A percentile compares a stretch with the other conserved stretches of the same genome.
Conservation (phyloP, 1,140 invertebrate genomes). For the Potamilus streckersoni region DNA sequence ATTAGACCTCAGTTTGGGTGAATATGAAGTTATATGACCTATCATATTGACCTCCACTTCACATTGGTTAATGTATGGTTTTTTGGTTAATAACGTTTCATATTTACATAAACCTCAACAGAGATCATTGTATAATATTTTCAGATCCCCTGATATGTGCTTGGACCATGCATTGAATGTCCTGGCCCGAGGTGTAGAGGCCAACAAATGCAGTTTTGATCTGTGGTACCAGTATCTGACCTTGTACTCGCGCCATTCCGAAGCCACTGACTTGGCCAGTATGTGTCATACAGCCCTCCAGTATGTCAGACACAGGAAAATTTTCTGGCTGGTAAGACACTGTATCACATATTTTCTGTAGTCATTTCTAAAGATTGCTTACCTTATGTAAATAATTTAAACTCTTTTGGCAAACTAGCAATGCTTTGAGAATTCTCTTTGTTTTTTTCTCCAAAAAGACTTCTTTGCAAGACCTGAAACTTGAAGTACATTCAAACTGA, state of each 20-base stretch:
- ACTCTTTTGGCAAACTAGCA: background rate
- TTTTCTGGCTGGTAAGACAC: conserved; percentile 55
- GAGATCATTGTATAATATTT: background rate
- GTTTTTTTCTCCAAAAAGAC: too few relatives aligned
- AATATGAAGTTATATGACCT: too few relatives aligned
- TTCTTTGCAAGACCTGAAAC: too few relatives aligned
- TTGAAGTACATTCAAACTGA: too few relatives aligned
- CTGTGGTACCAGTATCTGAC: conserved; percentile 60
- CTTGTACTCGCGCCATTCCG: conserved; percentile 41
- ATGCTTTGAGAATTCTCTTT: background rate
- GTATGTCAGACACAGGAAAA: conserved; percentile 52
- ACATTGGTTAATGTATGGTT: background rate
- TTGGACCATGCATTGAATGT: conserved; percentile 61
- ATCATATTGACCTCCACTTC: too few relatives aligned
- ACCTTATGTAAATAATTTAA: background rate
- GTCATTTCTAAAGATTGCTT: background rate
- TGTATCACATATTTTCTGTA: too few relatives aligned
- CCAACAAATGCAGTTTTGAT: conserved; percentile 42
- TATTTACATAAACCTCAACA: too few relatives aligned
- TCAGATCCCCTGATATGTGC: conserved; percentile 33
- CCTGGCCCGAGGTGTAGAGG: conserved; percentile 58
- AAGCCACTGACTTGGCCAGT: conserved; percentile 40
- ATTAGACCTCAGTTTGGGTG: too few relatives aligned
- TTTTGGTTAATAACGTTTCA: background rate
- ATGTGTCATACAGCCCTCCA: conserved; percentile 50